A percentile compares a stretch with the other conserved stretches of the same genome.
Conservation (phyloP, 2,797 vertebrate genomes). For the Ambastaia sidthimunki region DNA sequence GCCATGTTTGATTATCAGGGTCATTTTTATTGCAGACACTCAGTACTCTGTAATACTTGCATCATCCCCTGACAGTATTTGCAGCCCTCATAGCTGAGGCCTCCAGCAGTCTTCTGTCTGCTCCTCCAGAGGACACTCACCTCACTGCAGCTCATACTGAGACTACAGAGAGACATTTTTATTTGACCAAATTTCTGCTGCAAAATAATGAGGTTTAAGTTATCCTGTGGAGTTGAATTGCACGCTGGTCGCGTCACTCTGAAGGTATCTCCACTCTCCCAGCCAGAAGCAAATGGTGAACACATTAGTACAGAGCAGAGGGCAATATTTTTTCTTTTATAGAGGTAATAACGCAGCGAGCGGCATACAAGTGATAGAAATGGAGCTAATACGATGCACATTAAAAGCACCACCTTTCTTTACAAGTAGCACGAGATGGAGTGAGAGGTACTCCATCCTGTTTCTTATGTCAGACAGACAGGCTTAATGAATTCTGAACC, state of each 20-base stretch:
- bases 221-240: conserved; percentile 65
- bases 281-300: conserved; percentile 78
- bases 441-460: conserved; percentile 75
- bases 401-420: conserved; percentile 77
- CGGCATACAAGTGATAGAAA: conserved; percentile 74
- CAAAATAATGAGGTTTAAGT: conserved; percentile 71
- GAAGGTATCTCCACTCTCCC: conserved; percentile 66
- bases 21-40: conserved; percentile 51
- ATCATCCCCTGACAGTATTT: conserved; percentile 56
- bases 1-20: conserved; percentile 27
- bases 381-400: conserved; percentile 79
- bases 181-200: conserved; percentile 71
- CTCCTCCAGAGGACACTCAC: conserved; percentile 57
- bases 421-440: conserved; percentile 75
- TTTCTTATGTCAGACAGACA: conserved; percentile 71
- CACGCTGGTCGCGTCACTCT: conserved; percentile 68
- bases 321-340: conserved; percentile 83
- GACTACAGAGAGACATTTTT: conserved; percentile 45
- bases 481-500: conserved; percentile 81
- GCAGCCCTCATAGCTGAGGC: conserved; percentile 52
- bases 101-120: conserved; percentile 52
- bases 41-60: conserved; percentile 55
- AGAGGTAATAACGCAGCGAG: conserved; percentile 79
- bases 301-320: conserved; percentile 79
- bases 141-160: conserved; percentile 47